These are phyloP conservation scores for Anabacerthia variegaticeps DNA, from an alignment of 2,797 vertebrate species.

Conservation along the genomic window DNA sequence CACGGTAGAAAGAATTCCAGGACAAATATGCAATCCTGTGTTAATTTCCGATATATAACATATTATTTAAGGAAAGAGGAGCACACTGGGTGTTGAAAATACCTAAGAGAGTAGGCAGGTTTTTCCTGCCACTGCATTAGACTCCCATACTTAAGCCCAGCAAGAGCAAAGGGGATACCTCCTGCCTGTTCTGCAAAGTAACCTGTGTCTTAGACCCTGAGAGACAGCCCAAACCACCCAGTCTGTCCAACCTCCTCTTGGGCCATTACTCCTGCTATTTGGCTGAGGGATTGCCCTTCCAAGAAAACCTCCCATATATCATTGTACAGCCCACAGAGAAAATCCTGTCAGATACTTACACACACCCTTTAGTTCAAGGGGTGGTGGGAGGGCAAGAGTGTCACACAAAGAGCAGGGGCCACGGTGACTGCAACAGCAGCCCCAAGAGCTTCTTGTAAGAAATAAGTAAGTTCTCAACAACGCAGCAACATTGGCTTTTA, in stretches of 20 bases:
- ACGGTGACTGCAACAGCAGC: background rate
- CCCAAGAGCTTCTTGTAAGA: background rate
- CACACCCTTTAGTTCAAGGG: background rate
- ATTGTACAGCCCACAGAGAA: background rate
- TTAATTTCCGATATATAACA: background rate
- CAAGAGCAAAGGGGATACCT: background rate
- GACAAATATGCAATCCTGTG: background rate
- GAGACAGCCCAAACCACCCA: background rate
- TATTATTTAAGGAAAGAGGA: accelerated
- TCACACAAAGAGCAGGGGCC: background rate
- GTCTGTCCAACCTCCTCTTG: background rate
- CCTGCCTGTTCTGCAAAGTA: background rate
- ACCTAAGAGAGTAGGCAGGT: background rate
- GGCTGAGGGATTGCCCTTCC: background rate
- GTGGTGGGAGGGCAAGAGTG: accelerated
- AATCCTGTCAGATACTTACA: background rate
- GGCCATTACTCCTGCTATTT: accelerated
- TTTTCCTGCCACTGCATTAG: background rate
- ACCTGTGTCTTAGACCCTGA: background rate
- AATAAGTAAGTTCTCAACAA: background rate
- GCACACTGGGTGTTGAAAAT: background rate
- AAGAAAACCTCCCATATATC: background rate
- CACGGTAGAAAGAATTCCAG: background rate
- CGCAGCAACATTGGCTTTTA: background rate
- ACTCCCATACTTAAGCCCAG: background rate